Base-by-base conservation (phyloP, 35 echinoderm and acorn worm species). In the Acanthaster planci region DNA sequence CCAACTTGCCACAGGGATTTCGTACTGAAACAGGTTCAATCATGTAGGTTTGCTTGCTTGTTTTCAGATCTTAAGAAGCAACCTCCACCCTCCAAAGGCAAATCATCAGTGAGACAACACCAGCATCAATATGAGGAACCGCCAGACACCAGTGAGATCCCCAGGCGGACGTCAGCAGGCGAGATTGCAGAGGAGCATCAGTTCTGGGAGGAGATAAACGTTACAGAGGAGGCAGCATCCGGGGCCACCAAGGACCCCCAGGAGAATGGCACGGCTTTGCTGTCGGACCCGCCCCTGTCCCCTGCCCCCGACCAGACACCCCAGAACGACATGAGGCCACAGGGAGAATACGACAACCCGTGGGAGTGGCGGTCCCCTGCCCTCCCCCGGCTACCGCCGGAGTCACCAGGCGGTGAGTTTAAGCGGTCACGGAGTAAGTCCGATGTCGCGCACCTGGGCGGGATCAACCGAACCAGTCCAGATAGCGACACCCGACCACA, bases 291-390 rank as follows among this genome's bases (percentile, higher is more conserved):
- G 78, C 26, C 52, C 35, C 38, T 32, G 32, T 34, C 87, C 76
- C 29, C 87, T 67, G 8, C 78, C 68, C 57, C 91, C 86, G 80
- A 97, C 40, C 91, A 92, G 80, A 97, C 94, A 31, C 94, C 94
- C 44, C 90, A 97, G 56, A 89, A 92, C 64, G 94, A 97, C 81
- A 51, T 59, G 53, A 78, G 94, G 38, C 87, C 90, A 2, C 84
- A 86, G 47, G 94, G 85, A 0, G 94, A 97, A 68, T 97, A 97
- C 39, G 94, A 97, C 77, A 93, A 97, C 83, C 94, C 94, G 1
- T 97, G 94, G 94, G 94, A 97, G 83, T 97, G 94, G 94, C 85
- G 87, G 67, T 86, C 84, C 16, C 89, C 86, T 36, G 18, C 37
- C 7, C 51, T 76, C 80, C 88, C 92, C 37, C 75, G 86, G 60